Evolutionary conservation across 2,113 vertebrate genomes (phyloP).

Genomic region (Tringa solitaria): DNA sequence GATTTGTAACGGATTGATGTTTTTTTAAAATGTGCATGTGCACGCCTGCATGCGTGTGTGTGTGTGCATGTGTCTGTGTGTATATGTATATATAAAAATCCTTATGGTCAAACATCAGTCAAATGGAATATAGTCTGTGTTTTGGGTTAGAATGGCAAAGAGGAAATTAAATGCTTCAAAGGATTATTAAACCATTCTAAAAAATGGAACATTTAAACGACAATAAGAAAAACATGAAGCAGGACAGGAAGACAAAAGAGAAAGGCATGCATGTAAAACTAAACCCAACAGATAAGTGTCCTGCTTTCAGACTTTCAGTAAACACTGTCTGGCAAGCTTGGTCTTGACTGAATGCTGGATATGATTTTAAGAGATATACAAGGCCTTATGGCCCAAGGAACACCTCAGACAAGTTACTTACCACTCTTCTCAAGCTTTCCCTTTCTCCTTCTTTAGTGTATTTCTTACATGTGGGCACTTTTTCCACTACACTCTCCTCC

Average conservation of each 20-base stretch:
- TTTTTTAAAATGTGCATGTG: not conserved
- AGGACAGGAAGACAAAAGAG: not conserved
- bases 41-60: rapidly evolving
- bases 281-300: not conserved
- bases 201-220: not conserved
- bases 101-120: not conserved
- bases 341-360: not conserved
- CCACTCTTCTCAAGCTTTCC: not conserved
- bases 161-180: slow-evolving; percentile 51
- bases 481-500: not conserved
- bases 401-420: not conserved
- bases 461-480: not conserved
- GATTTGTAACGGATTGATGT: not conserved
- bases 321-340: not conserved
- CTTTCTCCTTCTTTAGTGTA: not conserved
- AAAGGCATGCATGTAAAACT: not conserved
- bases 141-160: slow-evolving; percentile 17
- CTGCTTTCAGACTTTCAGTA: not conserved
- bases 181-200: slow-evolving; percentile 14
- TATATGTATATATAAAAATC: not conserved
- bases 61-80: too few species aligned
- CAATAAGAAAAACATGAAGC: slow-evolving; percentile 4
- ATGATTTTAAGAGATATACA: not conserved
- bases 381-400: not conserved
- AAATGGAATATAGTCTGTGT: not conserved